These are phyloP conservation scores for Chouioia cunea DNA, from an alignment of 2,888 invertebrate species.

Conservation along the genomic window DNA sequence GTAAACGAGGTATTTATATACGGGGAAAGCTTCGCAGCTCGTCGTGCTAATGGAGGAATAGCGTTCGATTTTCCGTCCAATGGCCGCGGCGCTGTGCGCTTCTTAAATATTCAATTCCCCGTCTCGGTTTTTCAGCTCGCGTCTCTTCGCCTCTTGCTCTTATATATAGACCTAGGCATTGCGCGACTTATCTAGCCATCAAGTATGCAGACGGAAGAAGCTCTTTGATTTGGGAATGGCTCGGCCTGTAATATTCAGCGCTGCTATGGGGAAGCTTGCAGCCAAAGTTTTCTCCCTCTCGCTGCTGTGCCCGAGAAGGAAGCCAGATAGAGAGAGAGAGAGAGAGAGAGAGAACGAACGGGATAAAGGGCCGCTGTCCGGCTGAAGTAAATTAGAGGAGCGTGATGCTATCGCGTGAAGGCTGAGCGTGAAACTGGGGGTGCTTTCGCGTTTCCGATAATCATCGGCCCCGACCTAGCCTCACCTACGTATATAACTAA, in stretches of 20 bases:
- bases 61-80: slow-evolving; percentile 63
- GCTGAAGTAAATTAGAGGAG: slow-evolving; percentile 32
- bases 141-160: background rate
- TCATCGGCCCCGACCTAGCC: slow-evolving; percentile 10
- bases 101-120: slow-evolving; percentile 62
- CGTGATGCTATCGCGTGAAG: slow-evolving; percentile 12
- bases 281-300: too few species aligned
- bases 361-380: slow-evolving; percentile 17
- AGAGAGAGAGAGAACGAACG: background rate
- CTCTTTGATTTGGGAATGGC: background rate
- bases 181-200: slow-evolving; percentile 44
- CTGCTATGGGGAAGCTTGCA: background rate
- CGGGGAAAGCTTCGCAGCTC: slow-evolving; percentile 11
- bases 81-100: too few species aligned
- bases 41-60: slow-evolving; percentile 57
- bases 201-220: slow-evolving; percentile 41
- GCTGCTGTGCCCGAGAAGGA: too few species aligned
- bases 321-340: too few species aligned
- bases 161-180: background rate
- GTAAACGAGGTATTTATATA: slow-evolving; percentile 46
- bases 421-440: slow-evolving; percentile 24
- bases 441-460: slow-evolving; percentile 16
- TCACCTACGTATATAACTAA: background rate
- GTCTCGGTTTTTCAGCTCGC: slow-evolving; percentile 30
- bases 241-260: slow-evolving; percentile 21